These are phyloP conservation scores for Pogonomyrmex californicus DNA, from an alignment of 1,140 invertebrate species.

Conservation along the genomic window DNA sequence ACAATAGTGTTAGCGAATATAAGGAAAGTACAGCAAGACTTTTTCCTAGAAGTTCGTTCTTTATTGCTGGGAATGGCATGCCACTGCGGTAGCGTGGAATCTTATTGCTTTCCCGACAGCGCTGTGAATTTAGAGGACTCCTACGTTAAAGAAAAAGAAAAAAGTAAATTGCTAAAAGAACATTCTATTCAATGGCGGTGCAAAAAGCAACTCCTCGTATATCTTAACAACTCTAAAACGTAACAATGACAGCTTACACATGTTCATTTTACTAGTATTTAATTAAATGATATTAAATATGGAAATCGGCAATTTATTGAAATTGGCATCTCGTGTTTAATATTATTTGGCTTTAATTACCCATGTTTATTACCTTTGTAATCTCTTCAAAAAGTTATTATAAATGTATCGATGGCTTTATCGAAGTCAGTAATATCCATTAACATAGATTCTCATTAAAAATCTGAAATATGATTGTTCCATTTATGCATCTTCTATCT, in stretches of 20 bases:
- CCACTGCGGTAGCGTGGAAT: slow-evolving; percentile 35
- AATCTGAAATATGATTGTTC: slow-evolving; percentile 15
- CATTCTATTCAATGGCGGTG: slow-evolving; percentile 32
- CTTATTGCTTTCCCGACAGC: slow-evolving; percentile 58
- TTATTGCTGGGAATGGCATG: slow-evolving; percentile 48
- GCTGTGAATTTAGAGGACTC: slow-evolving; percentile 39
- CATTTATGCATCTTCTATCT: slow-evolving; percentile 7
- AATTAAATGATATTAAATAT: slow-evolving; percentile 43
- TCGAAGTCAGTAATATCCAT: slow-evolving; percentile 17
- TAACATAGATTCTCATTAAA: slow-evolving; percentile 32
- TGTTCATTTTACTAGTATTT: not conserved
- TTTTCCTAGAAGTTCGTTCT: slow-evolving; percentile 44
- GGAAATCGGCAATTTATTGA: slow-evolving; percentile 12
- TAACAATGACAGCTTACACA: not conserved
- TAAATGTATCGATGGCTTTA: not conserved
- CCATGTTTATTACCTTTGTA: slow-evolving; percentile 8
- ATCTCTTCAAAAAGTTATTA: slow-evolving; percentile 44
- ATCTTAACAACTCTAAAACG: slow-evolving; percentile 19
- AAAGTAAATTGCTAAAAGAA: slow-evolving; percentile 49
- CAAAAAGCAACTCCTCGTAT: slow-evolving; percentile 22
- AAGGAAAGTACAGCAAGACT: slow-evolving; percentile 17
- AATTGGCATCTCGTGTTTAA: not conserved
- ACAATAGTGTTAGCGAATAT: not conserved
- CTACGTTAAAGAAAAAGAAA: slow-evolving; percentile 27
- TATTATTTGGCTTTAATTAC: slow-evolving; percentile 31